Conservation (phyloP, 2,888 invertebrate species). For the Metalampra italica region DNA sequence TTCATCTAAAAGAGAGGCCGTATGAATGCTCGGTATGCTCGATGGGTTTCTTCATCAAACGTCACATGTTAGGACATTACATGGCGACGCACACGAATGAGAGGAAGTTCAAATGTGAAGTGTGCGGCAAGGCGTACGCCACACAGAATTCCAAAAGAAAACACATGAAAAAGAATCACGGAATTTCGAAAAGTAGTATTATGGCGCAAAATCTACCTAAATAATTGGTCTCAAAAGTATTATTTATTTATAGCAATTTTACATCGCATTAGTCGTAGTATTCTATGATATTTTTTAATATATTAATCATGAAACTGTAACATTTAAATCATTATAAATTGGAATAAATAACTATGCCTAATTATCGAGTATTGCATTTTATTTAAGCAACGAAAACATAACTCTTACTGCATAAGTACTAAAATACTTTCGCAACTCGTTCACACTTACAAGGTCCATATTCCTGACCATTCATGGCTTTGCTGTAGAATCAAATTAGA, state of each 20-base stretch:
- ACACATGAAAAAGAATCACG: slow-evolving; percentile 69
- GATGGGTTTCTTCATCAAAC: slow-evolving; percentile 67
- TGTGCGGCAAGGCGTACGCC: slow-evolving; percentile 77
- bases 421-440: no score
- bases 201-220: slow-evolving; percentile 20
- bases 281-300: neutral
- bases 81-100: slow-evolving; percentile 72
- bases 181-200: slow-evolving; percentile 33
- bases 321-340: no score
- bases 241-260: neutral
- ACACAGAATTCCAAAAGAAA: slow-evolving; percentile 63
- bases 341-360: no score
- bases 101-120: slow-evolving; percentile 77
- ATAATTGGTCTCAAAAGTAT: slow-evolving; percentile 7
- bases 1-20: slow-evolving; percentile 63
- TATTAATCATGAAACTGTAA: no score
- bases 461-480: no score
- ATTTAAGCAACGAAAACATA: neutral
- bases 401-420: no score
- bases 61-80: slow-evolving; percentile 71
- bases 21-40: slow-evolving; percentile 66
- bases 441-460: no score
- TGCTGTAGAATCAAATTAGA: no score
- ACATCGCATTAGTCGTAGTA: neutral
- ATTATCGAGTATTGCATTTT: neutral